These are phyloP conservation scores for Callocephalon fimbriatum DNA, from an alignment of 2,113 vertebrate species.

Conservation along the genomic window DNA sequence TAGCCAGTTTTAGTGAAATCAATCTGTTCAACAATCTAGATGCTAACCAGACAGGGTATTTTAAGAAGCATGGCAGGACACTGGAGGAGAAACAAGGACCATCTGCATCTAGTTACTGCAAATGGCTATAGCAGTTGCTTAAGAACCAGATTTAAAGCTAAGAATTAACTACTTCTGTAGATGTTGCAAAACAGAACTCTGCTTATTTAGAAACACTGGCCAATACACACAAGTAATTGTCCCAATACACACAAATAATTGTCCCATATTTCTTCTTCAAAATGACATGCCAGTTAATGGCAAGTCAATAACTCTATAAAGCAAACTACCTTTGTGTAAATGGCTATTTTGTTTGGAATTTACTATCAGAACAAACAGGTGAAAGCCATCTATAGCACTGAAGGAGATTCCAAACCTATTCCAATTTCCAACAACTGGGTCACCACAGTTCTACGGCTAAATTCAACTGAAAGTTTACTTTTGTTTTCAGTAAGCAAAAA, in stretches of 20 bases:
- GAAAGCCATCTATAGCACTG: neutral
- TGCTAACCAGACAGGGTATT: neutral
- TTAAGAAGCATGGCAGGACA: neutral
- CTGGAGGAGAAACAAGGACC: neutral
- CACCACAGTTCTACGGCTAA: neutral
- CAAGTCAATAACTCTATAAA: constrained; percentile 7
- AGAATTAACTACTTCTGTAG: neutral
- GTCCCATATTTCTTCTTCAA: neutral
- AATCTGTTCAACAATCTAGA: neutral
- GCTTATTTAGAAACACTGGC: neutral
- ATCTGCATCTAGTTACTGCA: neutral
- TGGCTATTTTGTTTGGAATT: neutral
- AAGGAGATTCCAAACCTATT: neutral
- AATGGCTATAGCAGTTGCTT: neutral
- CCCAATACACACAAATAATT: neutral
- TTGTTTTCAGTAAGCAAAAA: neutral
- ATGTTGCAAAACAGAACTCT: neutral
- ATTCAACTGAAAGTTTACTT: neutral
- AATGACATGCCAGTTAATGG: neutral
- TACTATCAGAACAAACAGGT: neutral
- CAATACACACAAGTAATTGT: neutral
- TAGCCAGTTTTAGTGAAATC: neutral
- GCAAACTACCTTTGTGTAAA: neutral
- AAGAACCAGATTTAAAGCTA: neutral
- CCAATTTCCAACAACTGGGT: neutral